Evolutionary conservation across 2,113 vertebrate species (phyloP), one percentile per base, ranked within the genome.

Genomic region (Chaenocephalus aceratus): DNA sequence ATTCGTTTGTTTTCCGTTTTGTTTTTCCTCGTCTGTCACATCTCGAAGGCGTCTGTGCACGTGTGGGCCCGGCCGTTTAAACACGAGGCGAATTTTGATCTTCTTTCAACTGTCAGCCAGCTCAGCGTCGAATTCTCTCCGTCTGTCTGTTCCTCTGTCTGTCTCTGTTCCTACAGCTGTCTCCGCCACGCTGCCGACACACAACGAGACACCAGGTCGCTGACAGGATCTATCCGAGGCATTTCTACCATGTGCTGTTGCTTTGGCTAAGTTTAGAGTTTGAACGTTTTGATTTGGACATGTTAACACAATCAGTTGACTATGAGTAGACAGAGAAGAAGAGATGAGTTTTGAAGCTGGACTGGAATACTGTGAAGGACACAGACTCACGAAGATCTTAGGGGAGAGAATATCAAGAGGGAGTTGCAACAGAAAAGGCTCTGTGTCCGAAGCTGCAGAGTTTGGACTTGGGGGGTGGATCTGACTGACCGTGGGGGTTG

Each of bases 41-140:
- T 86, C 85, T 60, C 52, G 0, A 70, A 70, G 60, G 68, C 56
- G 15, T 82, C 34, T 26, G 71, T 36, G 67, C 79, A 76, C 56
- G 48, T 75, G 72, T 65, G 82, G 51, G 81, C 59, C 53, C 0
- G 36, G 36, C 36, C 36, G 49, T 64, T 60, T 70, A 67, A 56
- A 82, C 82, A 52, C 6, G 2, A 58, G 56, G 16, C 65, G 56
- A 80, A 74, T 76, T 83, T 64, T 72, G 79, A 81, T 83, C 82
- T 80, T 52, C 67, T 83, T 79, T 83, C 51, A 68, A 34, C 66
- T 82, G 76, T 83, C 85, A 80, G 77, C 21, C 1, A 30, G 36
- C 52, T 85, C 76, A 26, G 68, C 68, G 0, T 80, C 72, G 9
- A 72, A 72, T 61, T 76, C 72, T 60, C 46, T 67, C 49, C 0